A percentile compares a stretch with the other conserved stretches of the same genome.
Evolutionary conservation across 2,888 invertebrate genomes (phyloP).

Genomic region (Drosophila kanekoi): DNA sequence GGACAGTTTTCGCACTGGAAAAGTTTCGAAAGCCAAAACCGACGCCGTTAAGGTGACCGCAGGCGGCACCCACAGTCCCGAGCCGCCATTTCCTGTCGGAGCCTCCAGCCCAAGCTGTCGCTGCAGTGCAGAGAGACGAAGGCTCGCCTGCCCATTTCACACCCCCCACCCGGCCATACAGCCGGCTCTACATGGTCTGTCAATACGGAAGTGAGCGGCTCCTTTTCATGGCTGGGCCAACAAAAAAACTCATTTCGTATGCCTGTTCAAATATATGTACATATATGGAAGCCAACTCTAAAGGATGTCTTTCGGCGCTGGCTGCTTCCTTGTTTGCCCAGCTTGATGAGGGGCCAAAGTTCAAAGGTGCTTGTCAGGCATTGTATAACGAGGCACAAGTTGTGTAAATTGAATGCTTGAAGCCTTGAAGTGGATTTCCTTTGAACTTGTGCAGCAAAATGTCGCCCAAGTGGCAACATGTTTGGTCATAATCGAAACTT

Average conservation of each 20-base stretch:
- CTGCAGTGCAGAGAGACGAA: conserved; percentile 33
- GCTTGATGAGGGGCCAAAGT: conserved; percentile 57
- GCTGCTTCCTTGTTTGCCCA: conserved; percentile 68
- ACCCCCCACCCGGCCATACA: background rate
- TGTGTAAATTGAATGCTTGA: conserved; percentile 63
- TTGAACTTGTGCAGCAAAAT: conserved; percentile 65
- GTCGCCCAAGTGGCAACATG: conserved; percentile 48
- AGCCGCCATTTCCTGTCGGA: conserved; percentile 38
- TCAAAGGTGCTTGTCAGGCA: conserved; percentile 67
- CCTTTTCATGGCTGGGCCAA: conserved; percentile 62
- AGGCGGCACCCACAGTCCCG: conserved; percentile 45
- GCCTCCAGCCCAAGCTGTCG: conserved; percentile 30
- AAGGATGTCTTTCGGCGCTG: conserved; percentile 46
- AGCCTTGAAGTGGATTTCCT: conserved; percentile 66
- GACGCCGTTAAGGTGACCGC: conserved; percentile 60
- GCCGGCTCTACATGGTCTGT: background rate
- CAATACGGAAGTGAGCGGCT: conserved; percentile 67
- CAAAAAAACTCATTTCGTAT: conserved; percentile 68
- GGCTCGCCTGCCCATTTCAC: conserved; percentile 15
- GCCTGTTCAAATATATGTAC: conserved; percentile 30
- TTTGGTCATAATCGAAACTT: conserved; percentile 45
- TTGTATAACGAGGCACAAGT: conserved; percentile 70
- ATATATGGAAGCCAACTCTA: conserved; percentile 41
- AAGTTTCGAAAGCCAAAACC: too few species aligned
- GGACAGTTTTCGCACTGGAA: conserved; percentile 56